Conservation (phyloP, 64 coral and sea anemone genomes). For the Dendrophyllia cribrosa region DNA sequence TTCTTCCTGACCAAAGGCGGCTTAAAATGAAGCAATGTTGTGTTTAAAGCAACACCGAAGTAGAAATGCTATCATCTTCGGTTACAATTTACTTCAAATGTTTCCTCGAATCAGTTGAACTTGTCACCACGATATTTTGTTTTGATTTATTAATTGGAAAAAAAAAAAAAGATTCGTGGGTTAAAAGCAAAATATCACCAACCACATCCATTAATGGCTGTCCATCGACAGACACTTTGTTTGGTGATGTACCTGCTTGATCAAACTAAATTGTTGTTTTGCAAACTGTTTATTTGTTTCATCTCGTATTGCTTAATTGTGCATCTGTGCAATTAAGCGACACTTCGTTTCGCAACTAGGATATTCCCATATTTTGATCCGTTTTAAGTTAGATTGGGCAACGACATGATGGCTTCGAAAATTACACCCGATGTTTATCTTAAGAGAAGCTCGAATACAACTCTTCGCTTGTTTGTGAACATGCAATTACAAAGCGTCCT, state of each 20-base stretch:
- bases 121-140: not conserved
- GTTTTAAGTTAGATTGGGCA: not conserved
- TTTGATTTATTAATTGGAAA: not conserved
- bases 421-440: slow-evolving; percentile 14
- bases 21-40: not conserved
- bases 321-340: slow-evolving; percentile 52
- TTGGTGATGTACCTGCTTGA: not conserved
- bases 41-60: not conserved
- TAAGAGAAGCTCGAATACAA: not conserved
- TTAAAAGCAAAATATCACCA: not conserved
- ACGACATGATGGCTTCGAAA: not conserved
- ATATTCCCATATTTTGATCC: slow-evolving; percentile 1
- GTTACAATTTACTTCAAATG: not conserved
- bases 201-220: not conserved
- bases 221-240: not conserved
- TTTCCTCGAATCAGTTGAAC: not conserved
- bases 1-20: no score
- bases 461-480: not conserved
- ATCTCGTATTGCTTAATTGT: slow-evolving; percentile 36
- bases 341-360: slow-evolving; percentile 6
- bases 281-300: slow-evolving; percentile 1
- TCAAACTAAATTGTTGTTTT: slow-evolving; percentile 16
- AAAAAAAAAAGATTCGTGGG: no score
- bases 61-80: not conserved
- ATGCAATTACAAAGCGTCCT: not conserved